phyloP scores from a whole-genome alignment of 2,888 invertebrate species.

The Drosophila nr. perissopoda region DNA sequence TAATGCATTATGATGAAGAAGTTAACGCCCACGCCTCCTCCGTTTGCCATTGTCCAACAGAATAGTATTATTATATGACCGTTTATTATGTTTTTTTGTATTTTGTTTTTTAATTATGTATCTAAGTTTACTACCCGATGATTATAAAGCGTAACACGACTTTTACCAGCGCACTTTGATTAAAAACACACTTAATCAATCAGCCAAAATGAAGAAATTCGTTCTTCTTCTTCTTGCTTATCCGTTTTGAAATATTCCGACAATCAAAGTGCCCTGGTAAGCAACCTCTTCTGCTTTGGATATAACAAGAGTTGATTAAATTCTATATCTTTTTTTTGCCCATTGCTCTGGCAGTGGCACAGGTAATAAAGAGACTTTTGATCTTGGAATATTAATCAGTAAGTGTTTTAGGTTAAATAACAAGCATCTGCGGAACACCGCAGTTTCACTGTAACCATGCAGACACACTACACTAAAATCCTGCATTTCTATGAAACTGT shows the following conservation, averaged over 20 bases:
- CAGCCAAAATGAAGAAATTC: not conserved
- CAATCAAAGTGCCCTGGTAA: slow-evolving; percentile 11
- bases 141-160: slow-evolving; percentile 2
- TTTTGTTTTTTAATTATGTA: not conserved
- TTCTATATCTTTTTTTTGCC: not conserved
- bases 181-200: not conserved
- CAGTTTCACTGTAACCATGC: slow-evolving; percentile 23
- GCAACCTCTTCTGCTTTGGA: not conserved
- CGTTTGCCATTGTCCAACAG: slow-evolving; percentile 26
- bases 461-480: not conserved
- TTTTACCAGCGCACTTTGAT: slow-evolving; percentile 27
- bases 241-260: slow-evolving; percentile 6
- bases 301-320: not conserved
- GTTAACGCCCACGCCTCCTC: slow-evolving; percentile 35
- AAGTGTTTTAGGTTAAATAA: not conserved
- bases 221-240: not conserved
- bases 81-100: not conserved
- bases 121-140: not conserved
- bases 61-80: slow-evolving; percentile 13
- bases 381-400: not conserved
- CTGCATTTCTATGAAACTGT: not conserved
- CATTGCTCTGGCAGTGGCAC: not conserved
- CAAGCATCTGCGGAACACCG: slow-evolving; percentile 13
- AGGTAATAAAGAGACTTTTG: not conserved
- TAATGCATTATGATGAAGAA: slow-evolving; percentile 68